Percentiles rank a stretch among this genome's conserved stretches.
phyloP scores from a whole-genome alignment of 2,113 vertebrate genomes.

The Ginglymostoma cirratum region DNA sequence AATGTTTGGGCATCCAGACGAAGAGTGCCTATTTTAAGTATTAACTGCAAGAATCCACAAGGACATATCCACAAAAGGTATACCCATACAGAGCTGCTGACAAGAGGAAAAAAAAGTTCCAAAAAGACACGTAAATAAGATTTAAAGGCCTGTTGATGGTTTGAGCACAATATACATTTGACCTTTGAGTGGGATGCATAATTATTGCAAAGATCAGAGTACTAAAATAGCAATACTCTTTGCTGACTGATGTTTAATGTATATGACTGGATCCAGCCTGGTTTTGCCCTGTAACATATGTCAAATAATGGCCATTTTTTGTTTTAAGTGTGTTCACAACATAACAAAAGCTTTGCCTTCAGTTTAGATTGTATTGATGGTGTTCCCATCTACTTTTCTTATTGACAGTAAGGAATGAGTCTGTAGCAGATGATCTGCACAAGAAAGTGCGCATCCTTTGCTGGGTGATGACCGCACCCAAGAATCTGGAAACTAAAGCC shows the following conservation, averaged over 20 bases:
- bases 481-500: constrained; percentile 33
- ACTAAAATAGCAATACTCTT: not conserved
- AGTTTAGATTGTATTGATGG: not conserved
- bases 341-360: not conserved
- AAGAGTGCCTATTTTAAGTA: not conserved
- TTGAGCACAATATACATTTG: not conserved
- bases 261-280: not conserved
- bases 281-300: not conserved
- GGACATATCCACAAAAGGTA: not conserved
- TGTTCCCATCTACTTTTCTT: not conserved
- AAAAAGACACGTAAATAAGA: not conserved
- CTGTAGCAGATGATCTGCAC: not conserved
- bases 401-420: not conserved
- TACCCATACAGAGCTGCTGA: not conserved
- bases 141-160: not conserved
- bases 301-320: not conserved
- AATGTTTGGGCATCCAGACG: not conserved
- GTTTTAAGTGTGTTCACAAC: not conserved
- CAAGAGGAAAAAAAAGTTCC: not conserved
- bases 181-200: not conserved
- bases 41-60: not conserved
- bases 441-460: constrained; percentile 38
- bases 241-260: not conserved
- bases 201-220: not conserved
- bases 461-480: constrained; percentile 40